phyloP scores from a whole-genome alignment of 2,888 invertebrate species.

The Hylaea fasciaria region DNA sequence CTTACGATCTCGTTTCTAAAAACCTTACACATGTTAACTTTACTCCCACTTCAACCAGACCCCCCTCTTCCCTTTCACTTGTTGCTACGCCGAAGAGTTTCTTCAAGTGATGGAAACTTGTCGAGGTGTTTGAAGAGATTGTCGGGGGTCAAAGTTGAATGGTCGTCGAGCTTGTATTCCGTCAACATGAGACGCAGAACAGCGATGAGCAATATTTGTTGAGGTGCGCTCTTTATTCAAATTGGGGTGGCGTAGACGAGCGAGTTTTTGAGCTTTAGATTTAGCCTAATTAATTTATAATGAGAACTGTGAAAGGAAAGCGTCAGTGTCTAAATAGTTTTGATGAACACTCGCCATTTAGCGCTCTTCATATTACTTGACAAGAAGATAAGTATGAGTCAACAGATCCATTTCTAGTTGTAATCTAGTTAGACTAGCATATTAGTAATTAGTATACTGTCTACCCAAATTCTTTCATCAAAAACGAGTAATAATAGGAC shows the following conservation, averaged over 20 bases:
- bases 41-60: constrained; percentile 48
- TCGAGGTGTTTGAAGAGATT: constrained; percentile 46
- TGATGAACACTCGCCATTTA: too few relatives aligned
- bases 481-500: too few relatives aligned
- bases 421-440: too few relatives aligned
- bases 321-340: too few relatives aligned
- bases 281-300: too few relatives aligned
- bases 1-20: constrained; percentile 70
- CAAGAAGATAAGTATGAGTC: too few relatives aligned
- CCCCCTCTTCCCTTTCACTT: constrained; percentile 45
- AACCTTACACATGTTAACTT: constrained; percentile 67
- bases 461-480: too few relatives aligned
- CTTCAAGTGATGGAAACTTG: constrained; percentile 19
- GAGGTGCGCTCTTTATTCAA: constrained; percentile 71
- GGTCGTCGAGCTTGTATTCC: constrained; percentile 56
- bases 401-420: too few relatives aligned
- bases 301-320: too few relatives aligned
- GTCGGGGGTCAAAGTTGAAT: constrained; percentile 48
- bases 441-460: too few relatives aligned
- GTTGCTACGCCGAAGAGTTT: constrained; percentile 31
- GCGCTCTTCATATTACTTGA: too few relatives aligned
- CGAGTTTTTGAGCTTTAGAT: constrained; percentile 34
- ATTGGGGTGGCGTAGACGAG: constrained; percentile 55
- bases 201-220: constrained; percentile 71
- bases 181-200: constrained; percentile 67